Evolutionary conservation across 2,113 vertebrate species (phyloP).

Genomic region (Taxidea taxus): DNA sequence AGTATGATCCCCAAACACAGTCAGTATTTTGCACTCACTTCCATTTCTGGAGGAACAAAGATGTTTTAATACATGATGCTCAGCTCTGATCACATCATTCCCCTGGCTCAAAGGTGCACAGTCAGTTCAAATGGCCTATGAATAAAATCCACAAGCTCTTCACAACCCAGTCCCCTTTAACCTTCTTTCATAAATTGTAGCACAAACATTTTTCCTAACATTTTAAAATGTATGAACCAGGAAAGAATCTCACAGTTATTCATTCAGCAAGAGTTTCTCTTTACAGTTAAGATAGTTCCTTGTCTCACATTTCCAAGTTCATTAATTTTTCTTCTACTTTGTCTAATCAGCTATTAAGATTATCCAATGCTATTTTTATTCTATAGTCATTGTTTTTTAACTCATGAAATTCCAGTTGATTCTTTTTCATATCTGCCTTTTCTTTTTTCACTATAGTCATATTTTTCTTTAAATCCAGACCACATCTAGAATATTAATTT

Average conservation of each 20-base stretch:
- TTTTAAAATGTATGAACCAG: background rate
- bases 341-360: background rate
- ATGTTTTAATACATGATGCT: background rate
- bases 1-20: background rate
- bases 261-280: background rate
- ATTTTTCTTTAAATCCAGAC: background rate
- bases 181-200: background rate
- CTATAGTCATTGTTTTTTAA: background rate
- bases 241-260: background rate
- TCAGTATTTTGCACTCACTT: background rate
- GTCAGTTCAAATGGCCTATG: background rate
- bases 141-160: background rate
- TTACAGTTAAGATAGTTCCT: background rate
- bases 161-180: background rate
- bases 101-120: background rate
- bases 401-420: too few relatives aligned
- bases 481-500: background rate
- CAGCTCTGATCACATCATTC: background rate
- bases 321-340: background rate
- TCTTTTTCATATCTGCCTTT: background rate
- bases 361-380: background rate
- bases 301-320: background rate
- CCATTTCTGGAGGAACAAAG: background rate
- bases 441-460: background rate
- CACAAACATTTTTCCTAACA: fast-evolving